These are phyloP conservation scores for Varanus salvator DNA, from an alignment of 2,113 vertebrate genomes.

Conservation along the genomic window DNA sequence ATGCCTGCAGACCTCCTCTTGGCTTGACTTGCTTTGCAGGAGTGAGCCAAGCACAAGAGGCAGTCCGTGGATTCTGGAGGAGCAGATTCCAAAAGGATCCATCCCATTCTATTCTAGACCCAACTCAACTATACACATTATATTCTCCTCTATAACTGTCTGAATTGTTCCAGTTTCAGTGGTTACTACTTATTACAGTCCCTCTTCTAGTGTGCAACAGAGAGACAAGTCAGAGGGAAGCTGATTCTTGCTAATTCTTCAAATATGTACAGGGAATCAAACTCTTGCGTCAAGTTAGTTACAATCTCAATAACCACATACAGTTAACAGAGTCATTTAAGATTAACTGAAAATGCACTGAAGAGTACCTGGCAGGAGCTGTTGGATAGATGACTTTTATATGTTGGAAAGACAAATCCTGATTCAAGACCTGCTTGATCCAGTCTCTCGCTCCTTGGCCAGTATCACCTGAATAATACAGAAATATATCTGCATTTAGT, in stretches of 20 bases:
- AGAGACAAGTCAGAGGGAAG: not conserved
- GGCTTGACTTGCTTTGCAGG: too few relatives aligned
- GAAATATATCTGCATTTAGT: constrained; percentile 38
- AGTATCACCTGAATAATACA: constrained; percentile 82
- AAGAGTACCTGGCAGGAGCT: constrained; percentile 84
- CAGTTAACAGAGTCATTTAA: constrained; percentile 32
- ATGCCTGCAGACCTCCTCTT: too few relatives aligned
- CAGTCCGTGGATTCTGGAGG: too few relatives aligned
- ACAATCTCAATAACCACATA: not conserved
- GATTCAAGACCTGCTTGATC: constrained; percentile 83
- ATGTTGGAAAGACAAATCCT: constrained; percentile 87
- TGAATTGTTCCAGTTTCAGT: not conserved
- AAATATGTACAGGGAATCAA: not conserved
- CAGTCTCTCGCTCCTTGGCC: constrained; percentile 83
- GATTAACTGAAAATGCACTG: constrained; percentile 13
- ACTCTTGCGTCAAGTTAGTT: not conserved
- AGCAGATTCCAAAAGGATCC: too few relatives aligned
- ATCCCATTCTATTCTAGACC: too few relatives aligned
- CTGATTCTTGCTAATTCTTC: not conserved
- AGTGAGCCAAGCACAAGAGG: too few relatives aligned
- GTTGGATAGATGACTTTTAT: constrained; percentile 92
- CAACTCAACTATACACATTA: too few relatives aligned
- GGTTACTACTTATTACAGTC: not conserved
- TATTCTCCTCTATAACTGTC: not conserved
- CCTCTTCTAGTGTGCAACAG: not conserved